Percentiles rank a stretch among this genome's conserved stretches.
These are phyloP conservation scores for Dynastes hyllus DNA, from an alignment of 2,888 invertebrate species.

Conservation along the genomic window DNA sequence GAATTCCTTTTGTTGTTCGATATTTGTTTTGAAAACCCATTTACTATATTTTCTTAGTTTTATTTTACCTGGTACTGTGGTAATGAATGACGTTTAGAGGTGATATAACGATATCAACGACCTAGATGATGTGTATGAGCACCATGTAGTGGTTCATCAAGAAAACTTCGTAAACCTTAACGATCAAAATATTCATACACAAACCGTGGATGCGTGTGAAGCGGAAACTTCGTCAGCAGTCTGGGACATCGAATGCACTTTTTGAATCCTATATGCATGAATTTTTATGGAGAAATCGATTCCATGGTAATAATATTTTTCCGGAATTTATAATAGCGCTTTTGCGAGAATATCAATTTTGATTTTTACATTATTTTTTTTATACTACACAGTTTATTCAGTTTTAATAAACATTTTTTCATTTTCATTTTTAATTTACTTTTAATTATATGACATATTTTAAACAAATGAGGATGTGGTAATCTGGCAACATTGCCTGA, in stretches of 20 bases:
- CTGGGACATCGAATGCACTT: background rate
- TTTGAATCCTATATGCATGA: conserved; percentile 22
- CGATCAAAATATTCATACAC: background rate
- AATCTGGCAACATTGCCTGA: too few species aligned
- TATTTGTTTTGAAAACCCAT: background rate
- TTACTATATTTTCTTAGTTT: too few species aligned
- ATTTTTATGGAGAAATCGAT: conserved; percentile 28
- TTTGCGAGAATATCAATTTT: background rate
- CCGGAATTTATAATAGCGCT: background rate
- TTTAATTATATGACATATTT: too few species aligned
- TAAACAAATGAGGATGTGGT: too few species aligned
- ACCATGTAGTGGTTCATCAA: background rate
- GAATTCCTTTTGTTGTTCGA: background rate
- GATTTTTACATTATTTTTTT: too few species aligned
- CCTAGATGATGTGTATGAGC: conserved; percentile 8
- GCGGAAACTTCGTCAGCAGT: background rate
- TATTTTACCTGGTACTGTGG: too few species aligned
- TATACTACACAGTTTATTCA: too few species aligned
- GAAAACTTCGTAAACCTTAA: conserved; percentile 11
- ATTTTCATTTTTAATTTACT: too few species aligned
- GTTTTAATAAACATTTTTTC: too few species aligned
- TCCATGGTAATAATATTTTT: background rate
- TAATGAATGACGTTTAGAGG: background rate
- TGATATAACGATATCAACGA: background rate
- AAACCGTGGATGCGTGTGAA: background rate